Percentiles rank a stretch among this genome's conserved stretches.
Conservation (phyloP, 1,140 invertebrate genomes). For the Phymorhynchus buccinoides region DNA sequence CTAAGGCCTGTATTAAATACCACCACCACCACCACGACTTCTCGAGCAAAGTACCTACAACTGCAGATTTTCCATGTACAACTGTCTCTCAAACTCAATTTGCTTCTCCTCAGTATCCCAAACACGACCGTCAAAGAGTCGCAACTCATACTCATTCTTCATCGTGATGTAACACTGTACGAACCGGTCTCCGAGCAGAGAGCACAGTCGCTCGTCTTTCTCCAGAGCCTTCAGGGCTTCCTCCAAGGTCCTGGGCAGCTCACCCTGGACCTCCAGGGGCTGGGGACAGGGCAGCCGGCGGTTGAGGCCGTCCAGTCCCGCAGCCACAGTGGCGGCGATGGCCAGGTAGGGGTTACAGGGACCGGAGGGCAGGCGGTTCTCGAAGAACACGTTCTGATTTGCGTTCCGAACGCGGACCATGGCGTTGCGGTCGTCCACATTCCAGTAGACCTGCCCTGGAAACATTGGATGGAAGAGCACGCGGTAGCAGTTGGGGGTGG, state of each 20-base stretch:
- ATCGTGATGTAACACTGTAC: slow-evolving; percentile 4
- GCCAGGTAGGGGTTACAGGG: slow-evolving; percentile 35
- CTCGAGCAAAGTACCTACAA: too few relatives aligned
- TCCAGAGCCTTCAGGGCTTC: slow-evolving; percentile 20
- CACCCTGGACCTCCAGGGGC: background rate
- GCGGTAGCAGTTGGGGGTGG: slow-evolving; percentile 46
- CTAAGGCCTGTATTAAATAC: too few relatives aligned
- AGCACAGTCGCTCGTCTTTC: slow-evolving; percentile 12
- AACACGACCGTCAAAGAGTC: background rate
- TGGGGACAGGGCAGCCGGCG: slow-evolving; percentile 18
- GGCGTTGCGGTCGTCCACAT: slow-evolving; percentile 36
- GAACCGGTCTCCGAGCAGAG: slow-evolving; percentile 9
- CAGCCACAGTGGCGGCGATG: slow-evolving; percentile 34
- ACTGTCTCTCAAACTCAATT: slow-evolving; percentile 1
- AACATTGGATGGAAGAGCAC: slow-evolving; percentile 32
- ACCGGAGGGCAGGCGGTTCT: slow-evolving; percentile 35
- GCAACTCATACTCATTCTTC: background rate
- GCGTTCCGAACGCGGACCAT: slow-evolving; percentile 27
- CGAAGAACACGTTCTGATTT: slow-evolving; percentile 20
- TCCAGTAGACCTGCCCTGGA: slow-evolving; percentile 45
- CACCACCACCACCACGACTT: too few relatives aligned
- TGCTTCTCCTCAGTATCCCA: slow-evolving; percentile 11
- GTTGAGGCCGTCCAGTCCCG: slow-evolving; percentile 24
- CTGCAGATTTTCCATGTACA: background rate
- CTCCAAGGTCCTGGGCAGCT: background rate